These are phyloP conservation scores for Chaetops frenatus DNA, from an alignment of 2,113 vertebrate genomes.

Conservation along the genomic window DNA sequence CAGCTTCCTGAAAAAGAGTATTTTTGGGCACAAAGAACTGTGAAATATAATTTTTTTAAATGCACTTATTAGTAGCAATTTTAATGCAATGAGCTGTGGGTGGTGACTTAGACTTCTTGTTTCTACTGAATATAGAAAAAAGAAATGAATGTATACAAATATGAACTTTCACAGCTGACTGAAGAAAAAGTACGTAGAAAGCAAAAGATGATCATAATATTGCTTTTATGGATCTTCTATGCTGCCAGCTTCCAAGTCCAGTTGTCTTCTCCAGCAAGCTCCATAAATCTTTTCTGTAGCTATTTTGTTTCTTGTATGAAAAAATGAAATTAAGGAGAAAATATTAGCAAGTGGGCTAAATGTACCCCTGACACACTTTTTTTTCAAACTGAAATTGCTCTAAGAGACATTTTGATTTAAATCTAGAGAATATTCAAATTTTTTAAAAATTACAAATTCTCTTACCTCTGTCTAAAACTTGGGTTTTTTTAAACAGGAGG, in stretches of 20 bases:
- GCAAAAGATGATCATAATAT: not conserved
- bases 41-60: not conserved
- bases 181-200: not conserved
- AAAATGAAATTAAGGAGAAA: not conserved
- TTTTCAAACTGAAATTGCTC: not conserved
- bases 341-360: not conserved
- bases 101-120: not conserved
- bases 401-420: not conserved
- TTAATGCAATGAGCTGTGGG: not conserved
- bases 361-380: not conserved
- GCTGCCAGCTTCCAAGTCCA: not conserved
- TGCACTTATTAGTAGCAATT: not conserved
- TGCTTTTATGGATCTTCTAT: not conserved
- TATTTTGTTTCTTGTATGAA: not conserved
- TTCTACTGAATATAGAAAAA: not conserved
- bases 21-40: not conserved
- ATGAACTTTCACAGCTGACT: not conserved
- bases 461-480: not conserved
- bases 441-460: not conserved
- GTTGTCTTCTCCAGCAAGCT: not conserved
- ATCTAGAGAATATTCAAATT: accelerated
- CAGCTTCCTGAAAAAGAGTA: not conserved
- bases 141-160: not conserved
- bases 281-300: not conserved
- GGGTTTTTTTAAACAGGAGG: not conserved